Conservation (phyloP, 53 echinoderm and acorn worm genomes). For the Actinopyga echinites region DNA sequence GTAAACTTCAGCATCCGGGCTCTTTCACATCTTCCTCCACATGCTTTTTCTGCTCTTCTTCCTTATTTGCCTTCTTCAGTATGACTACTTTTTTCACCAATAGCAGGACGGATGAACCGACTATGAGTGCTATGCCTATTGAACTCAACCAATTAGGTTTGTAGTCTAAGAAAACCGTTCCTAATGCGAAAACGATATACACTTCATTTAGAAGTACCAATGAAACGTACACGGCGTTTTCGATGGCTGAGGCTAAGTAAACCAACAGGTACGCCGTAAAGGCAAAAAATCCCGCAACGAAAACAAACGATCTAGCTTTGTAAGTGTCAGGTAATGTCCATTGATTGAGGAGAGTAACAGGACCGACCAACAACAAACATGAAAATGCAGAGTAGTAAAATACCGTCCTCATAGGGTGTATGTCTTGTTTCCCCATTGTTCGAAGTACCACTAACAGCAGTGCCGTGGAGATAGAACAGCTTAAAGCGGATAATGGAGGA, state of each 20-base stretch:
- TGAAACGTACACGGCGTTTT: slow-evolving; percentile 6
- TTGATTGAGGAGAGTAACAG: not conserved
- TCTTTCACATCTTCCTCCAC: too few relatives aligned
- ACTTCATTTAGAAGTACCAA: slow-evolving; percentile 15
- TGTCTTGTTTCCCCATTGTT: not conserved
- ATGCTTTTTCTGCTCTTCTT: not conserved
- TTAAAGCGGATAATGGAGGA: not conserved
- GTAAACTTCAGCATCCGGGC: too few relatives aligned
- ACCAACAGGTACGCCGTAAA: not conserved
- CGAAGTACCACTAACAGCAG: not conserved
- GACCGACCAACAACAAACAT: not conserved
- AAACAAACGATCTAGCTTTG: not conserved
- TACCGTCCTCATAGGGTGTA: slow-evolving; percentile 13
- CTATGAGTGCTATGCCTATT: not conserved
- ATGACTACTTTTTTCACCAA: not conserved
- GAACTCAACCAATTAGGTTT: not conserved
- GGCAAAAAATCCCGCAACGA: not conserved
- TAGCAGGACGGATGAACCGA: not conserved
- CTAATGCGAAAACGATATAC: not conserved
- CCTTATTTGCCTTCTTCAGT: not conserved
- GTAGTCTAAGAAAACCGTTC: not conserved
- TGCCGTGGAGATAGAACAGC: not conserved
- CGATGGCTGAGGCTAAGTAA: not conserved
- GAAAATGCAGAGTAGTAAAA: not conserved
- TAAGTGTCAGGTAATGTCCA: not conserved